Base-by-base conservation (phyloP, 2,797 vertebrate species). In the Peromyscus melanophrys region DNA sequence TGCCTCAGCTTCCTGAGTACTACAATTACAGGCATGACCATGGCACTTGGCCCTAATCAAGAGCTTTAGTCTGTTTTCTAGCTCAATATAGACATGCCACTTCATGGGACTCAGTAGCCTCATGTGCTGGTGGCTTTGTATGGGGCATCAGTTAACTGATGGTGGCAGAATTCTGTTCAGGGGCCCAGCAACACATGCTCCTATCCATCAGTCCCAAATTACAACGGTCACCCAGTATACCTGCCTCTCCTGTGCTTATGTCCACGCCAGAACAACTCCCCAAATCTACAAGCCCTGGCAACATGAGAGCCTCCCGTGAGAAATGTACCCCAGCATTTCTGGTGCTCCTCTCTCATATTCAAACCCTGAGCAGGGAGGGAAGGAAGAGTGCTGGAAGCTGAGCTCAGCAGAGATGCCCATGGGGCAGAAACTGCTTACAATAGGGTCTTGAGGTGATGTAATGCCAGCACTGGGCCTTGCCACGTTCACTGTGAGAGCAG, bases 101-200 rank as follows among this genome's bases (percentile, higher is more conserved):
- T 46, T 57, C 37, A 19, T 27, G 76, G 29, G 40, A 63, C n/a
- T 31, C 25, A 1, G 37, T 1, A 52, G 61, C 49, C 14, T 13
- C 1, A 0, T 9, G 0, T 23, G 27, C n/a, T n/a, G 21, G 43
- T 10, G 34, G 40, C 46, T 73, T 49, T 6, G 0, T 25, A 3
- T 17, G 11, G 49, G 16, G 71, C 12, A 34, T 23, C n/a, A 67
- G 4, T 29, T 31, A 37, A 75, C 37, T 40, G 1, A 5, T 19
- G 27, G 67, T 89, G 27, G 19, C n/a, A 61, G 25, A 40, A 37
- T 40, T 61, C 55, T 73, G 43, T 27, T 57, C 65, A 34, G 55
- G 21, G 25, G 19, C 46, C 76, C 40, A 83, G 83, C 8, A 63
- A 75, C 43, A 55, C 43, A 49, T 1, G 0, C 21, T 27, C 8